These are phyloP conservation scores for Ibycter americanus DNA, from an alignment of 2,797 vertebrate genomes.

Conservation along the genomic window DNA sequence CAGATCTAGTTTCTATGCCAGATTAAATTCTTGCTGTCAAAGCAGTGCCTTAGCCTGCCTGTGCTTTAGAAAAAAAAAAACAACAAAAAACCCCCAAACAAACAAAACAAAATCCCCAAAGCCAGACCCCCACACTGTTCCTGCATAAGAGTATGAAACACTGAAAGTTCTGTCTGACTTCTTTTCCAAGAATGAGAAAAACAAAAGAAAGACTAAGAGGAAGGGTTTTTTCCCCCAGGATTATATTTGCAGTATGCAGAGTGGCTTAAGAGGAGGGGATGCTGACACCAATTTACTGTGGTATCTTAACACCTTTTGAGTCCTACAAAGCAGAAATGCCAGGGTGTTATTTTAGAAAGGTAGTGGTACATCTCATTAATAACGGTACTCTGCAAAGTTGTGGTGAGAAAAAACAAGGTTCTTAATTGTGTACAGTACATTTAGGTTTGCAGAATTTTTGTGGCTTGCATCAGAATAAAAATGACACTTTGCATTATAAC, in stretches of 20 bases:
- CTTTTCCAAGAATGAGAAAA: neutral
- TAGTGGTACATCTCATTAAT: neutral
- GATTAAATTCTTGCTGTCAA: neutral
- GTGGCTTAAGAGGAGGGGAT: neutral
- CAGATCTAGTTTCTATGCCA: neutral
- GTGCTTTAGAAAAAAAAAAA: neutral
- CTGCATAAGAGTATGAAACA: neutral
- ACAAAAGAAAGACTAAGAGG: neutral
- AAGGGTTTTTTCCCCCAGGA: rapidly evolving
- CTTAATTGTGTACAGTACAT: neutral
- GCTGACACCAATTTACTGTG: neutral
- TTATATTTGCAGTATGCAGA: neutral
- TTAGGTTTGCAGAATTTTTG: neutral
- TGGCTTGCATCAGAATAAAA: neutral
- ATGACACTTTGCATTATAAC: neutral
- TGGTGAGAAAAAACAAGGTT: neutral
- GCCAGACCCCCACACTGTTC: neutral
- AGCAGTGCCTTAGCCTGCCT: neutral
- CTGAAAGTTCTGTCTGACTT: neutral
- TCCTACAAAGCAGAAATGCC: neutral
- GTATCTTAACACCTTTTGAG: neutral
- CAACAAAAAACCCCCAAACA: neutral
- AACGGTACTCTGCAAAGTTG: rapidly evolving
- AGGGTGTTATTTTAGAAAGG: neutral
- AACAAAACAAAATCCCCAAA: neutral